A percentile compares a stretch with the other conserved stretches of the same genome.
Conservation (phyloP, 1,140 invertebrate species). For the Pantala flavescens region DNA sequence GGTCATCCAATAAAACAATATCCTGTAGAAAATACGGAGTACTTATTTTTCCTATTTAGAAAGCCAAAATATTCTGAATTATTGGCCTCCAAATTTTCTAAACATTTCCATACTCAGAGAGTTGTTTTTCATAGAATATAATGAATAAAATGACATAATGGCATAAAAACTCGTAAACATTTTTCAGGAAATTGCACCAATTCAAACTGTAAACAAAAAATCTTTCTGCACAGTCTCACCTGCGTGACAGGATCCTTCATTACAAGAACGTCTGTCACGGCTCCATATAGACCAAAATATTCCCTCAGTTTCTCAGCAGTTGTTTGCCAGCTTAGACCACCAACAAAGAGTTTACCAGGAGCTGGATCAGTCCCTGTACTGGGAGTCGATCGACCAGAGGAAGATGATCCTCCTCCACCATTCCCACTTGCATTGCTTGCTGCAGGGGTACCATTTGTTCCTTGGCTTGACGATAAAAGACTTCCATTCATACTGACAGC, state of each 20-base stretch:
- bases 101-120: no score
- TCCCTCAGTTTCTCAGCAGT: conserved; percentile 79
- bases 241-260: conserved; percentile 91
- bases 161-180: no score
- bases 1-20: no score
- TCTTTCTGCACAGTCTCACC: conserved; percentile 51
- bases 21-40: no score
- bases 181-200: no score
- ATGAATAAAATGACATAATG: no score
- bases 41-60: no score
- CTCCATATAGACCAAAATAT: conserved; percentile 84
- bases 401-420: conserved; percentile 34
- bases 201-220: no score
- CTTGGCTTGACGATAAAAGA: conserved; percentile 21
- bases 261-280: conserved; percentile 82
- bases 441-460: conserved; percentile 31
- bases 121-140: no score
- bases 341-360: conserved; percentile 81
- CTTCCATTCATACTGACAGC: no score
- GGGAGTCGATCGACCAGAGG: conserved; percentile 31
- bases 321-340: conserved; percentile 83
- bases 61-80: no score
- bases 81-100: no score
- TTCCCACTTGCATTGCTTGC: conserved; percentile 30
- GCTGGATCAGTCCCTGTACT: conserved; percentile 51